Evolutionary conservation across 1,140 invertebrate species (phyloP).

Genomic region (Calycopis cecrops): DNA sequence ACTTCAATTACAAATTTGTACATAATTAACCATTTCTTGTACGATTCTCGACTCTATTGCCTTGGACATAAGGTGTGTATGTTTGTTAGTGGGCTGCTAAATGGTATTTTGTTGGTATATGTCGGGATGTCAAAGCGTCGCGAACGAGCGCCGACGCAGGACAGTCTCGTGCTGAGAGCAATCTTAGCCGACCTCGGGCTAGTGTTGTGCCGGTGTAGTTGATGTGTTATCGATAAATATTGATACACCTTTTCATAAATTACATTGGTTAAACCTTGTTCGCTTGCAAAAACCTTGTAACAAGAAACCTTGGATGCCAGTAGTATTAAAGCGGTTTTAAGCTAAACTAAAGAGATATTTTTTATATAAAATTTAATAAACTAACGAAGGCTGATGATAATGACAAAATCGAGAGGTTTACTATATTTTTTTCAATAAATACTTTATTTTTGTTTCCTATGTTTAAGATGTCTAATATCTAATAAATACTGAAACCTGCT

Average conservation of each 20-base stretch:
- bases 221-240: constrained; percentile 40
- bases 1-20: constrained; percentile 27
- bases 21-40: constrained; percentile 11
- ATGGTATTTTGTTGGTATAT: constrained; percentile 35
- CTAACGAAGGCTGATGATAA: no score
- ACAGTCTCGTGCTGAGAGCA: constrained; percentile 73
- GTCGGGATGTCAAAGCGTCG: constrained; percentile 73
- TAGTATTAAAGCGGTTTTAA: no score
- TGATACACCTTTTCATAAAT: background rate
- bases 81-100: constrained; percentile 21
- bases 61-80: constrained; percentile 23
- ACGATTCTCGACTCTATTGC: constrained; percentile 27
- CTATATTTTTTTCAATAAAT: no score
- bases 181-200: constrained; percentile 58
- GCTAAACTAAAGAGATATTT: no score
- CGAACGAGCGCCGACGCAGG: constrained; percentile 67
- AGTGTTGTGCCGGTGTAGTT: constrained; percentile 36
- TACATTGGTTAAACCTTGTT: no score
- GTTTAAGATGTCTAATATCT: no score
- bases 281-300: no score
- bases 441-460: no score
- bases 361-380: no score
- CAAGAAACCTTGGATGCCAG: no score
- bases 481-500: no score
- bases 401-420: no score